Conservation (phyloP, 1,140 invertebrate genomes). For the Colletes latitarsis region DNA sequence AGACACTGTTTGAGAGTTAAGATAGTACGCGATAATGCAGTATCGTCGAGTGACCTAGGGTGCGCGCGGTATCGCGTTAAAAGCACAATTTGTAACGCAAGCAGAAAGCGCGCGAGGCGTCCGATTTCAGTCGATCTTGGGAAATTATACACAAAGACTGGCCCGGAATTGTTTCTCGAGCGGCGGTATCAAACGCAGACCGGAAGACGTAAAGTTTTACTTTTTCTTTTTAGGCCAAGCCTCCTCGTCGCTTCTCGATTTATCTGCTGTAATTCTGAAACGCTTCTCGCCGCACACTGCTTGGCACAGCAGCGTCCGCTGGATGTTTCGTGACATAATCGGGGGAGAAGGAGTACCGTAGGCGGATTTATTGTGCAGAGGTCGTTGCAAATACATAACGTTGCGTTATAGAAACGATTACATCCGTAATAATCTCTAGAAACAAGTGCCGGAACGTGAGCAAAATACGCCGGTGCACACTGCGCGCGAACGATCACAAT, state of each 20-base stretch:
- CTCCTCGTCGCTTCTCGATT: neutral
- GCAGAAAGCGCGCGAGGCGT: neutral
- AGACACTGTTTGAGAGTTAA: too few relatives aligned
- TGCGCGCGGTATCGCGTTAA: too few relatives aligned
- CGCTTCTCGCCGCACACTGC: slow-evolving; percentile 30
- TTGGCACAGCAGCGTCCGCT: slow-evolving; percentile 12
- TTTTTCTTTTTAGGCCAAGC: neutral
- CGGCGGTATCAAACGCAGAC: neutral
- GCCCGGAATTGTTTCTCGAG: neutral
- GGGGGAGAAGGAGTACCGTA: slow-evolving; percentile 18
- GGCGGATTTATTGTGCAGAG: slow-evolving; percentile 49
- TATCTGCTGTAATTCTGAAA: slow-evolving; percentile 16
- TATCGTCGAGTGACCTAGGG: too few relatives aligned
- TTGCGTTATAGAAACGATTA: slow-evolving; percentile 39
- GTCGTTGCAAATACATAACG: slow-evolving; percentile 53
- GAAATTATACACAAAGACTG: neutral
- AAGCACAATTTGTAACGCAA: too few relatives aligned
- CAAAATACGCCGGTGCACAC: neutral
- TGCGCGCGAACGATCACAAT: too few relatives aligned
- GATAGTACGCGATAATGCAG: too few relatives aligned
- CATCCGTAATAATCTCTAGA: slow-evolving; percentile 32
- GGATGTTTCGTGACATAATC: slow-evolving; percentile 39
- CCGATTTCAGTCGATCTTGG: neutral
- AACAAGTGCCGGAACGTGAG: slow-evolving; percentile 28
- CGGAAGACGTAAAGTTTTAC: slow-evolving; percentile 31